phyloP scores from a whole-genome alignment of 2,113 vertebrate species.

The Athene noctua region DNA sequence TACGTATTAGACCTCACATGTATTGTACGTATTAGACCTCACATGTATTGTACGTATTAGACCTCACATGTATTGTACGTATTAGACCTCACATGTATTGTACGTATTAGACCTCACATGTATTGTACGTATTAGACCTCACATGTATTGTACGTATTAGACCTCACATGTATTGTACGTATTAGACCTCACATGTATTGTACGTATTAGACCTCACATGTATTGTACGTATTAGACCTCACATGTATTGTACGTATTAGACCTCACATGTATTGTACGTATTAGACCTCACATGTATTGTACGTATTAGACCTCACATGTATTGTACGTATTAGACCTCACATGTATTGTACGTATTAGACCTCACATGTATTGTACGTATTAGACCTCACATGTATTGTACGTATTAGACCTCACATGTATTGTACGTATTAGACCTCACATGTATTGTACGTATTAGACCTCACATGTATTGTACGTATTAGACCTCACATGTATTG shows the following conservation, averaged over 20 bases:
- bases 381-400: fast-evolving
- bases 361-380: fast-evolving
- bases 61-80: fast-evolving
- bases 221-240: fast-evolving
- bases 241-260: fast-evolving
- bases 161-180: fast-evolving
- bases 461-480: fast-evolving
- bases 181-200: fast-evolving
- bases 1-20: not conserved
- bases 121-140: fast-evolving
- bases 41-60: fast-evolving
- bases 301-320: not conserved
- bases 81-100: fast-evolving
- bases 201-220: not conserved
- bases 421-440: fast-evolving
- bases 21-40: fast-evolving
- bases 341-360: fast-evolving
- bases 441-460: fast-evolving
- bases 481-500: fast-evolving
- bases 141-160: fast-evolving
- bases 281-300: fast-evolving
- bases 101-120: not conserved
- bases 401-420: not conserved
- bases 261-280: fast-evolving
- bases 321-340: fast-evolving